These are phyloP conservation scores for Uromys caudimaculatus DNA, from an alignment of 2,797 vertebrate genomes.

Conservation along the genomic window DNA sequence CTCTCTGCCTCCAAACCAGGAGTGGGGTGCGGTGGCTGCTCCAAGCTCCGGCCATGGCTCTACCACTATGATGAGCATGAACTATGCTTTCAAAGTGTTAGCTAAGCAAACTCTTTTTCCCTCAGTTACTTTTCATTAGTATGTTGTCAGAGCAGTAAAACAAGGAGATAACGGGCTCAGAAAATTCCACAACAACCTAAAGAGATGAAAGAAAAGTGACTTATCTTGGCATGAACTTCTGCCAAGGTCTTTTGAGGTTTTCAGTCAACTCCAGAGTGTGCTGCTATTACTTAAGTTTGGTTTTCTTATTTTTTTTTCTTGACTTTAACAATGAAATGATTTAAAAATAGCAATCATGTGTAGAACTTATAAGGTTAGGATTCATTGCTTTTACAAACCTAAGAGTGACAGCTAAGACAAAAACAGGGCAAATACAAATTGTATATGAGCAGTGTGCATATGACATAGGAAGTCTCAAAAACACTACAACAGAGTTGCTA, in stretches of 20 bases:
- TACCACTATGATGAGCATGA: not conserved
- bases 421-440: not conserved
- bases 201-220: not conserved
- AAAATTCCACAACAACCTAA: not conserved
- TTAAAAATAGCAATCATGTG: conserved; percentile 13
- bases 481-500: not conserved
- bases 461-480: not conserved
- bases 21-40: accelerated
- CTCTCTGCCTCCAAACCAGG: not conserved
- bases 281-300: not conserved
- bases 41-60: not conserved
- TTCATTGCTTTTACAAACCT: not conserved
- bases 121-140: too few species aligned
- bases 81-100: too few species aligned
- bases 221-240: not conserved
- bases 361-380: not conserved
- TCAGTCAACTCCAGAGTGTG: not conserved
- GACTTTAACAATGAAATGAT: not conserved
- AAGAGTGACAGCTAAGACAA: not conserved
- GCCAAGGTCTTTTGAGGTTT: not conserved
- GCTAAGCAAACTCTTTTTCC: not conserved
- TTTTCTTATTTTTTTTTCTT: conserved; percentile 31
- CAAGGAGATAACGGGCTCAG: not conserved
- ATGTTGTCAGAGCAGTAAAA: not conserved
- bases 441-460: not conserved